phyloP scores from a whole-genome alignment of 2,888 invertebrate species.

The Bursaphelenchus okinawaensis region DNA sequence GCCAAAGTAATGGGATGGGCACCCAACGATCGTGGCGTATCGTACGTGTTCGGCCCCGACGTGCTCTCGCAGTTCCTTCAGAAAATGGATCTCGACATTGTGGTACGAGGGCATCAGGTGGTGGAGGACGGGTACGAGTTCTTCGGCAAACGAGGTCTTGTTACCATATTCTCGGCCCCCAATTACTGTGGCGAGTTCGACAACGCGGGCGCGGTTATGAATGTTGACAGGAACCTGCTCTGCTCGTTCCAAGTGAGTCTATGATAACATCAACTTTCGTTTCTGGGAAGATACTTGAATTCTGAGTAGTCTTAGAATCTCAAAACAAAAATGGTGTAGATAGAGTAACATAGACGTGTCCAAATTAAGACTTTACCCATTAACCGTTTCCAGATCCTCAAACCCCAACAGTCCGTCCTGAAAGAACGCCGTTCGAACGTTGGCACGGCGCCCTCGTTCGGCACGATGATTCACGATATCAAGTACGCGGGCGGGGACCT shows the following conservation, averaged over 20 bases:
- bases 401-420: slow-evolving; percentile 35
- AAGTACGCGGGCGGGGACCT: slow-evolving; percentile 32
- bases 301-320: no score
- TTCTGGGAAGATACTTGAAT: no score
- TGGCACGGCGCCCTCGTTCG: slow-evolving; percentile 5
- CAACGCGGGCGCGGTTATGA: slow-evolving; percentile 47
- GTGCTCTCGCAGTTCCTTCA: slow-evolving; percentile 48
- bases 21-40: slow-evolving; percentile 52
- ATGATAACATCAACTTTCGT: slow-evolving; percentile 55
- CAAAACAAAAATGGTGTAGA: no score
- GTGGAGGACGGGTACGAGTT: slow-evolving; percentile 49
- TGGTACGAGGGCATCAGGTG: slow-evolving; percentile 52
- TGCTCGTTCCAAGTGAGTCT: slow-evolving; percentile 57
- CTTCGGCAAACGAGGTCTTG: slow-evolving; percentile 40
- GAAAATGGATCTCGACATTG: slow-evolving; percentile 55
- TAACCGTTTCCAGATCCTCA: slow-evolving; percentile 54
- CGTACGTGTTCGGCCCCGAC: slow-evolving; percentile 52
- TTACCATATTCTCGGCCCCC: slow-evolving; percentile 45
- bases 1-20: slow-evolving; percentile 50
- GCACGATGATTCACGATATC: slow-evolving; percentile 34
- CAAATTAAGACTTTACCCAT: no score
- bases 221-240: slow-evolving; percentile 40
- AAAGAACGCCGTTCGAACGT: slow-evolving; percentile 32
- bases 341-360: no score
- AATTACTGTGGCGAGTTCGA: slow-evolving; percentile 51